phyloP scores from a whole-genome alignment of 2,797 vertebrate species.

The Rhabdophis nuchalis region DNA sequence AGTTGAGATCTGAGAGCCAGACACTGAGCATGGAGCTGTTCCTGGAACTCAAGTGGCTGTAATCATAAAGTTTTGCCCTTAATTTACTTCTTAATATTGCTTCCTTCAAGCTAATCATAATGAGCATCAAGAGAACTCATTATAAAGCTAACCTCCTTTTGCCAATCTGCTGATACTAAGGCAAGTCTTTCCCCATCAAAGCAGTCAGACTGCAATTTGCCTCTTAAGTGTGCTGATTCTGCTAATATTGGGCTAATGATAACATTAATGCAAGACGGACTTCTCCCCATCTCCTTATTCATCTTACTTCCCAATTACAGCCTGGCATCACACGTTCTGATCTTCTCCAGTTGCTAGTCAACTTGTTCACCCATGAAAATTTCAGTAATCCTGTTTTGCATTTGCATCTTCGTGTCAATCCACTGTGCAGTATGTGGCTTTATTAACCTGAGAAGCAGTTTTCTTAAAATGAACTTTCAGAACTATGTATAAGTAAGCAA shows the following conservation, averaged over 20 bases:
- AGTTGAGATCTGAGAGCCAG: neutral
- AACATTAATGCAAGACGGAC: neutral
- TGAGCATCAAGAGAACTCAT: neutral
- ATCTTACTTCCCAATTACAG: neutral
- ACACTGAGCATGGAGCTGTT: neutral
- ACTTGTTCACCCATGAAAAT: constrained; percentile 10
- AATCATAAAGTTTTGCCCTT: neutral
- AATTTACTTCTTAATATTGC: neutral
- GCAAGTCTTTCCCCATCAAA: constrained; percentile 3
- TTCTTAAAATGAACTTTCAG: neutral
- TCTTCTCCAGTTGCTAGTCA: constrained; percentile 11
- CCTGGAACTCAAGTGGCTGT: neutral
- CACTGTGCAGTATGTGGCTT: neutral
- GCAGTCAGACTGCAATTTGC: neutral
- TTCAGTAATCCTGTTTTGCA: neutral
- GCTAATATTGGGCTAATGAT: constrained; percentile 14
- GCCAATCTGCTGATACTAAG: constrained; percentile 2
- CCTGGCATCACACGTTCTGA: fast-evolving
- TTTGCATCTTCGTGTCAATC: constrained; percentile 1
- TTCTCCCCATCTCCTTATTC: neutral
- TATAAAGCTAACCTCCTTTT: neutral
- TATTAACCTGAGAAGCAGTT: neutral
- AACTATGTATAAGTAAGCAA: neutral
- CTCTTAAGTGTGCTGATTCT: constrained; percentile 10
- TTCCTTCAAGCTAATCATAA: neutral